Percentiles rank a stretch among this genome's conserved stretches.
These are phyloP conservation scores for Exaiptasia diaphana DNA, from an alignment of 64 coral and sea anemone genomes.

Conservation along the genomic window DNA sequence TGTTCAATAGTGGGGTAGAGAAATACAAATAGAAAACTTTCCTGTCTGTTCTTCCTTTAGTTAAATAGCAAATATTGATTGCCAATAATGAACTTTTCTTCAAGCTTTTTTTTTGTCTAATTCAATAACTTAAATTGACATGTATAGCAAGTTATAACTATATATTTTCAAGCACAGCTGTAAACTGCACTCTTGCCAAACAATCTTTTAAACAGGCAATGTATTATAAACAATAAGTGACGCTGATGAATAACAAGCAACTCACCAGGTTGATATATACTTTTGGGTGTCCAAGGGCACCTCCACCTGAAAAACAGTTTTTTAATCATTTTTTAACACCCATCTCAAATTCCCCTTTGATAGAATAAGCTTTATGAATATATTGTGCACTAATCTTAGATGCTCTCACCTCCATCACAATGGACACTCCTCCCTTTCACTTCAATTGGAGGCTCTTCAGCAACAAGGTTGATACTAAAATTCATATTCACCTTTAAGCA, in stretches of 20 bases:
- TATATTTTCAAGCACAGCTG: neutral
- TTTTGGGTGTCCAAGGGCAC: conserved; percentile 91
- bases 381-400: neutral
- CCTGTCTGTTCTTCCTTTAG: too few relatives aligned
- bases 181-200: neutral
- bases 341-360: neutral
- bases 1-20: too few relatives aligned
- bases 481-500: conserved; percentile 73
- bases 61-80: too few relatives aligned
- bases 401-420: conserved; percentile 89
- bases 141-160: neutral
- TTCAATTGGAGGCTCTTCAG: conserved; percentile 82
- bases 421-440: conserved; percentile 73
- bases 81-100: too few relatives aligned
- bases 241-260: neutral
- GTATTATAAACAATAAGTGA: neutral
- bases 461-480: conserved; percentile 90
- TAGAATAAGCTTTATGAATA: neutral
- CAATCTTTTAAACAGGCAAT: neutral
- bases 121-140: neutral
- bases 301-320: conserved; percentile 60
- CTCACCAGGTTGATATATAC: conserved; percentile 98
- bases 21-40: too few relatives aligned
- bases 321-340: neutral
- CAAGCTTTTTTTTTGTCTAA: neutral